Evolutionary conservation across 2,888 invertebrate species (phyloP).

Genomic region (Ectemnius continuus): DNA sequence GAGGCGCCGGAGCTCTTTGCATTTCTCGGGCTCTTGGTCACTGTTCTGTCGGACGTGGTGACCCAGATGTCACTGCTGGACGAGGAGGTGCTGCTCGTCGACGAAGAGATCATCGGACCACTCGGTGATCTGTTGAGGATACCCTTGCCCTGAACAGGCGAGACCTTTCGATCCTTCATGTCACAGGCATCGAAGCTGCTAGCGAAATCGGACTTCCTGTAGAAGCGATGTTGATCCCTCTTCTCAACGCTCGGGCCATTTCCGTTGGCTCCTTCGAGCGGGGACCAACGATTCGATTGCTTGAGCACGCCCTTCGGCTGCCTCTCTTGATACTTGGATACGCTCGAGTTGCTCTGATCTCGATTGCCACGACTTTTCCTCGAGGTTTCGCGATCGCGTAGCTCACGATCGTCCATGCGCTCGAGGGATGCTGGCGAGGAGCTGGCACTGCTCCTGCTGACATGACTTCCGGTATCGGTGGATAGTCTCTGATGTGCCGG

Average conservation of each 20-base stretch:
- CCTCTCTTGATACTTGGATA: slow-evolving; percentile 66
- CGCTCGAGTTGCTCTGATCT: slow-evolving; percentile 43
- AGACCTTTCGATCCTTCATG: slow-evolving; percentile 60
- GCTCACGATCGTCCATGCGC: slow-evolving; percentile 69
- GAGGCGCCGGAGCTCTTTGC: slow-evolving; percentile 79
- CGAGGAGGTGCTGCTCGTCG: slow-evolving; percentile 79
- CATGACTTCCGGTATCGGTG: slow-evolving; percentile 67
- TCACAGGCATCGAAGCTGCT: slow-evolving; percentile 56
- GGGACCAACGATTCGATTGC: slow-evolving; percentile 63
- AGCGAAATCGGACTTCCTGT: slow-evolving; percentile 61
- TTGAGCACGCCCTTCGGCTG: slow-evolving; percentile 68
- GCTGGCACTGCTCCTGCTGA: slow-evolving; percentile 68
- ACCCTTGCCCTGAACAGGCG: slow-evolving; percentile 64
- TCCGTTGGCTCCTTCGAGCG: slow-evolving; percentile 62
- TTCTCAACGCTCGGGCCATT: slow-evolving; percentile 49
- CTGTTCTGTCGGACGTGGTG: slow-evolving; percentile 79
- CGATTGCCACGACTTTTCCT: slow-evolving; percentile 54
- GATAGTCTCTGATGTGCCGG: slow-evolving; percentile 79
- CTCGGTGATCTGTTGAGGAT: slow-evolving; percentile 63
- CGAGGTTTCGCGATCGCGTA: slow-evolving; percentile 53
- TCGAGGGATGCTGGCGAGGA: slow-evolving; percentile 77
- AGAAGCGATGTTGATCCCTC: slow-evolving; percentile 58
- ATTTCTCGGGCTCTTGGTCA: slow-evolving; percentile 78
- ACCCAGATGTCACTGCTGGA: slow-evolving; percentile 81
- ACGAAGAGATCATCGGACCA: slow-evolving; percentile 68